These are phyloP conservation scores for Paedocypris sp. DNA, from an alignment of 2,113 vertebrate species.

Conservation along the genomic window DNA sequence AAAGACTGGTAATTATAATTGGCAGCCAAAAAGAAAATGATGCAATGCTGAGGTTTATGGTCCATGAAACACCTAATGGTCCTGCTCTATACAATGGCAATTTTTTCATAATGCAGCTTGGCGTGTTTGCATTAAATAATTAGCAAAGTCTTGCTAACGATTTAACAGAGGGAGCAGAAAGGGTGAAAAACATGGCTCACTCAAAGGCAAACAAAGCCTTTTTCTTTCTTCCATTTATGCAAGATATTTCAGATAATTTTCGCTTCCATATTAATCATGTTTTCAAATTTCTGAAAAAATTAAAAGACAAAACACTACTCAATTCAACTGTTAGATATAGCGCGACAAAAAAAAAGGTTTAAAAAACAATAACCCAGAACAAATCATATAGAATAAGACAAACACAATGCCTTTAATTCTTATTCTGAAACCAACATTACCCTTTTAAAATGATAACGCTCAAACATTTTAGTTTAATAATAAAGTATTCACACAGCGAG, in stretches of 20 bases:
- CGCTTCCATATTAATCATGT: slow-evolving; percentile 10
- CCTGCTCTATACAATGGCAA: neutral
- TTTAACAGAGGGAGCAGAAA: slow-evolving; percentile 3
- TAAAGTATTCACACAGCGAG: too few species aligned
- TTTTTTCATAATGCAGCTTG: slow-evolving; percentile 14
- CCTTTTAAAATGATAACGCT: too few species aligned
- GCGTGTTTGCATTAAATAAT: slow-evolving; percentile 54
- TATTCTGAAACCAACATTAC: too few species aligned
- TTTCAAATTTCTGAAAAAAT: slow-evolving; percentile 9
- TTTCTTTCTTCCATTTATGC: neutral
- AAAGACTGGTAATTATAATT: neutral
- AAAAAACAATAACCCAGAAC: too few species aligned
- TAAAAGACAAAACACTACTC: neutral
- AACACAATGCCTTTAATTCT: too few species aligned
- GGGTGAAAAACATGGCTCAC: neutral
- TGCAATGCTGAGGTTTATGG: neutral
- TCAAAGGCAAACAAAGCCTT: neutral
- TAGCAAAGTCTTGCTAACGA: slow-evolving; percentile 45
- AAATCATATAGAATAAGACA: too few species aligned
- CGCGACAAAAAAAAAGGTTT: too few species aligned
- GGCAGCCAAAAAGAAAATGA: neutral
- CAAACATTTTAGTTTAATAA: too few species aligned
- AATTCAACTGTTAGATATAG: too few species aligned
- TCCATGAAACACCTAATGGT: neutral
- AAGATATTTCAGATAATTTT: neutral